Evolutionary conservation across 2,888 invertebrate genomes (phyloP).

Genomic region (Siphlonurus alternatus): DNA sequence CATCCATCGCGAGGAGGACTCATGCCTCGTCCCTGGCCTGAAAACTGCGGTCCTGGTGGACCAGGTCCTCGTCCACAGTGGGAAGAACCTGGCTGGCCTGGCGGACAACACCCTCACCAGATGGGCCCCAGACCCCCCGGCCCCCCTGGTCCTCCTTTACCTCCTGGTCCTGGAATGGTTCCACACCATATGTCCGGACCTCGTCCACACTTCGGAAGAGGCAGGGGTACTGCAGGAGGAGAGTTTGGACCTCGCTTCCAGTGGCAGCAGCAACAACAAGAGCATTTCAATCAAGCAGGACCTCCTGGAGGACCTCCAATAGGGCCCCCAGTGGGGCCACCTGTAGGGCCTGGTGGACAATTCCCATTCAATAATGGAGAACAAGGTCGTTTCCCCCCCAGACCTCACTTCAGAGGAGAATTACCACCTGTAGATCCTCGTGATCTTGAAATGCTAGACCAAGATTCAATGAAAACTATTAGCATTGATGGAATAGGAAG

Average conservation of each 20-base stretch:
- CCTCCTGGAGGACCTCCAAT: too few species aligned
- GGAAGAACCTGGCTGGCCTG: not conserved
- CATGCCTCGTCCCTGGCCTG: not conserved
- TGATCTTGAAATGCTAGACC: slow-evolving; percentile 36
- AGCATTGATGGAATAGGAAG: slow-evolving; percentile 64
- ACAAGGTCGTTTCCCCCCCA: not conserved
- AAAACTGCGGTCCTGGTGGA: not conserved
- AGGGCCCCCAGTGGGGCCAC: too few species aligned
- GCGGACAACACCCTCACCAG: not conserved
- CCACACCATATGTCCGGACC: not conserved
- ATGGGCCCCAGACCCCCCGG: not conserved
- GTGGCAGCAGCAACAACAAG: slow-evolving; percentile 1
- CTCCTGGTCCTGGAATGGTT: not conserved
- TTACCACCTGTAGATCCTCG: slow-evolving; percentile 22
- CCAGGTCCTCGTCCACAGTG: not conserved
- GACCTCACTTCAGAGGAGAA: not conserved
- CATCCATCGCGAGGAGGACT: not conserved
- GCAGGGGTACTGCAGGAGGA: too few species aligned
- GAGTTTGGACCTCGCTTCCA: not conserved
- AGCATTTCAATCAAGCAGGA: not conserved
- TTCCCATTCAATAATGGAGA: not conserved
- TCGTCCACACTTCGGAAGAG: not conserved
- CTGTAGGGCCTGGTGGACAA: too few species aligned
- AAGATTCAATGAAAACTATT: slow-evolving; percentile 60
- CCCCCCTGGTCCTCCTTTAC: too few species aligned